Base-by-base conservation (phyloP, 2,888 invertebrate species). In the Choreutis nemorana region DNA sequence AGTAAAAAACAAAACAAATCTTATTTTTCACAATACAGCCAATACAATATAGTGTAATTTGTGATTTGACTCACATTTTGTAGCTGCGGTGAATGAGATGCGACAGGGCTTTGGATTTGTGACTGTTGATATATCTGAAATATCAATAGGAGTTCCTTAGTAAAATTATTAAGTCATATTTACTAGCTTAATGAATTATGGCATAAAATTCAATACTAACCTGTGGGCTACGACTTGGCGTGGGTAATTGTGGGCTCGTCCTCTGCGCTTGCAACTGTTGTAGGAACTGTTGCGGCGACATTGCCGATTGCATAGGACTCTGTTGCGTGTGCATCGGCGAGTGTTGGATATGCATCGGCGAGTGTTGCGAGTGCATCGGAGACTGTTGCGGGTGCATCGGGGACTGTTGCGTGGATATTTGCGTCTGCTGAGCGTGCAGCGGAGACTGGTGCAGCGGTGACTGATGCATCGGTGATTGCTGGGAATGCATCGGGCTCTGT, bases 221-320 rank as follows among this genome's bases (percentile, higher is more conserved):
- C 66, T 78, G 79, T 14, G 79, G 79, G 40, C 79, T 79, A 3
- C 79, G 60, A 42, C 78, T 79, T 2, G 79, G 78, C 16, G 77
- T 68, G 3, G 78, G 77, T 32, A 78, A 36, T 40, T 78, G 78
- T 12, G 78, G 78, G 37, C 77, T 78, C 1, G 78, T 75, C 37
- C 77, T 61, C 38, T 77, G 77, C 13, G 70, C 67, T 44, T 77
- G 78, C 32, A 75, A 42, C 39, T 78, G 66, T 29, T 65, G 66
- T 31, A 66, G 33, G 34, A 63, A 65, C 33, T 64, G 64, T 44
- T 58, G 58, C 11, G 55, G 54, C 10, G 53, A 54, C 52, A 53
- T 54, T 14, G 51, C 47, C 8, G 41, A 29, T 21, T 40, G 40
- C 35, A 39, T 35, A 23, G 40, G 38, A 5, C 33, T 33, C 29